These are phyloP conservation scores for Platichthys stellatus DNA, from an alignment of 2,113 vertebrate species.

Conservation along the genomic window DNA sequence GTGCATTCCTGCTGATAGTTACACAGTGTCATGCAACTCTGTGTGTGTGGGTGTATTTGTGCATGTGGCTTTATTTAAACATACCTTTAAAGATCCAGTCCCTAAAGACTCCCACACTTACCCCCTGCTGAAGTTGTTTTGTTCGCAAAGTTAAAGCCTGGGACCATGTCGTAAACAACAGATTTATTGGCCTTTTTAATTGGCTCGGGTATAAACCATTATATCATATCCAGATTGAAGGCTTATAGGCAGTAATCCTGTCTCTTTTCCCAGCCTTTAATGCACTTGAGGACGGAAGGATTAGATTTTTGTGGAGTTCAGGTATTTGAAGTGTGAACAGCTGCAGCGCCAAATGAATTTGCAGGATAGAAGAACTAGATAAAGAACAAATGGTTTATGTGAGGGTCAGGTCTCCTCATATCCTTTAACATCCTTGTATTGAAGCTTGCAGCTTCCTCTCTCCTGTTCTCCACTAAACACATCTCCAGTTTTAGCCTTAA, in stretches of 20 bases:
- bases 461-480: not conserved
- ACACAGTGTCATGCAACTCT: conserved; percentile 12
- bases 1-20: conserved; percentile 29
- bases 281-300: not conserved
- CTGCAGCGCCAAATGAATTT: not conserved
- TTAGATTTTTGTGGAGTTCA: conserved; percentile 4
- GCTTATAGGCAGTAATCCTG: not conserved
- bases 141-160: not conserved
- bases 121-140: conserved; percentile 11
- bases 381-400: conserved; percentile 5
- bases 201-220: not conserved
- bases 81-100: conserved; percentile 22
- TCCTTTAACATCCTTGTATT: not conserved
- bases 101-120: conserved; percentile 3
- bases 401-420: conserved; percentile 12
- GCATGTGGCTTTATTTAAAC: conserved; percentile 1
- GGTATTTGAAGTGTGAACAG: not conserved
- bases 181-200: not conserved
- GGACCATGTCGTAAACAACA: not conserved
- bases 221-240: not conserved
- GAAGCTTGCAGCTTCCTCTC: not conserved
- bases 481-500: not conserved
- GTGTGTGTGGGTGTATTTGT: not conserved
- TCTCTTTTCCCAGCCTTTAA: not conserved
- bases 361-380: not conserved